Conservation (phyloP, 1,140 invertebrate species). For the Brachionus rubens region DNA sequence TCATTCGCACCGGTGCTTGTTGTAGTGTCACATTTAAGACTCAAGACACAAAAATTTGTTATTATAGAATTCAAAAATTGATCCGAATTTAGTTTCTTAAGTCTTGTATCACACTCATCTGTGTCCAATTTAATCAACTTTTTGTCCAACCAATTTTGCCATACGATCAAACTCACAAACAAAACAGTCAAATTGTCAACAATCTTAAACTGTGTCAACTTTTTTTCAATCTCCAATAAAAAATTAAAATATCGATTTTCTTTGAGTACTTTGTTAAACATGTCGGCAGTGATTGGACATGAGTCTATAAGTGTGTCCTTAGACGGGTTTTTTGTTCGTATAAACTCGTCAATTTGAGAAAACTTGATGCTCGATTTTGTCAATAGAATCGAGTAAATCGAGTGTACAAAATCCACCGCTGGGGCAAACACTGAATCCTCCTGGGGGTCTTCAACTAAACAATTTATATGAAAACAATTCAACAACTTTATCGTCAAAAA, state of each 20-base stretch:
- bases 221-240: background rate
- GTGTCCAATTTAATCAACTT: background rate
- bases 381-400: background rate
- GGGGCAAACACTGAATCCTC: background rate
- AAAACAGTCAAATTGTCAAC: constrained; percentile 7
- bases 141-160: constrained; percentile 21
- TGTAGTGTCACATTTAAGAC: background rate
- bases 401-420: background rate
- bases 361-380: background rate
- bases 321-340: background rate
- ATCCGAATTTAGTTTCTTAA: background rate
- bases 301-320: background rate
- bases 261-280: background rate
- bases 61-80: background rate
- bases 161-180: background rate
- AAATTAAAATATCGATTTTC: constrained; percentile 5
- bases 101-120: background rate
- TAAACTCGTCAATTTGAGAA: constrained; percentile 30
- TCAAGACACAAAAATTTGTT: background rate
- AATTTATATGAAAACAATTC: constrained; percentile 25
- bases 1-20: background rate
- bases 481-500: background rate
- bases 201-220: background rate
- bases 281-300: background rate
- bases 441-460: background rate